Conservation (phyloP, 1,140 invertebrate genomes). For the Acromyrmex echinatior region DNA sequence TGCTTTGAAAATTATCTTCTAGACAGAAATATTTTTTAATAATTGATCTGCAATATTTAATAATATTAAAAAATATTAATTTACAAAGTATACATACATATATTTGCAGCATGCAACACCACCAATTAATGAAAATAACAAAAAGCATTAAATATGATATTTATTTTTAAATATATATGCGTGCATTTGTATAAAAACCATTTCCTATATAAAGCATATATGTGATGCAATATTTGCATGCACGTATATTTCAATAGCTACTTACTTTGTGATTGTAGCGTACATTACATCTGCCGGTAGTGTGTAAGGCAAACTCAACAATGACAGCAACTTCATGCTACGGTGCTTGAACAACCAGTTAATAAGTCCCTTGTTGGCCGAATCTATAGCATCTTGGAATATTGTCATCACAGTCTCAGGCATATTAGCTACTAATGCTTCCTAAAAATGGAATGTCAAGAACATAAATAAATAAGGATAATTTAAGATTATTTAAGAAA, state of each 20-base stretch:
- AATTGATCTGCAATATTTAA: not conserved
- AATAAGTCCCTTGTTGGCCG: conserved; percentile 95
- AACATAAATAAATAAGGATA: not conserved
- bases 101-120: conserved; percentile 46
- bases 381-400: conserved; percentile 96
- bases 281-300: conserved; percentile 95
- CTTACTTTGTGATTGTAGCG: conserved; percentile 94
- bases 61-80: conserved; percentile 9
- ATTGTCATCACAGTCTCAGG: conserved; percentile 94
- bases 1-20: not conserved
- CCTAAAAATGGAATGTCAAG: conserved; percentile 87
- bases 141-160: conserved; percentile 9
- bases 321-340: conserved; percentile 92
- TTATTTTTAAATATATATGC: conserved; percentile 13
- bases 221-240: not conserved
- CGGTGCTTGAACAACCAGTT: conserved; percentile 96
- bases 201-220: not conserved
- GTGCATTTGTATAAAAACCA: not conserved
- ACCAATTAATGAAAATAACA: conserved; percentile 1
- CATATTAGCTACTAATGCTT: conserved; percentile 94
- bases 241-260: conserved; percentile 67
- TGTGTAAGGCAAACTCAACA: conserved; percentile 94
- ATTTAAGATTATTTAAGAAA: not conserved
- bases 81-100: not conserved
- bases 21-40: conserved; percentile 1